Evolutionary conservation across 2,888 invertebrate species (phyloP).

Genomic region (Carcina quercana): DNA sequence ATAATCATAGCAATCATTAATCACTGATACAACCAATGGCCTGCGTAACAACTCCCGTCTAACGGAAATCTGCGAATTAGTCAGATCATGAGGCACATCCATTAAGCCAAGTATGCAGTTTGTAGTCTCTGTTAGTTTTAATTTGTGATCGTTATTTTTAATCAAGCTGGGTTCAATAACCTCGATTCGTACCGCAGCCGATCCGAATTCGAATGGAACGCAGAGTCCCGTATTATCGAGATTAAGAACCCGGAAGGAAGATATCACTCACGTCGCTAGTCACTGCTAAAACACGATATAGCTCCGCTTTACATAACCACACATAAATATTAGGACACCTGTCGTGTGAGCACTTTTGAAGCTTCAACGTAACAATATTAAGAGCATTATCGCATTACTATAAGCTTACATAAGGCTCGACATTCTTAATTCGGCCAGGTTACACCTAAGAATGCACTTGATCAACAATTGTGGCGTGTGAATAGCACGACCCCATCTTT

Average conservation of each 20-base stretch:
- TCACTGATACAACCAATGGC: constrained; percentile 5
- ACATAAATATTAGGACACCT: constrained; percentile 21
- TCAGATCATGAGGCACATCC: constrained; percentile 19
- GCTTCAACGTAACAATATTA: constrained; percentile 16
- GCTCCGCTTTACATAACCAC: constrained; percentile 7
- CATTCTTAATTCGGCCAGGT: constrained; percentile 34
- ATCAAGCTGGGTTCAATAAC: constrained; percentile 39
- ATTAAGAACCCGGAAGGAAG: constrained; percentile 19
- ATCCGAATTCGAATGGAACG: constrained; percentile 29
- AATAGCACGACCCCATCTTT: constrained; percentile 46
- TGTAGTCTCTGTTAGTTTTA: constrained; percentile 25
- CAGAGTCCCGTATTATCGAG: constrained; percentile 20
- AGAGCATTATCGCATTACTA: constrained; percentile 31
- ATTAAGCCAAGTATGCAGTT: constrained; percentile 29
- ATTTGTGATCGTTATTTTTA: constrained; percentile 42
- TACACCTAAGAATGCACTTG: constrained; percentile 30
- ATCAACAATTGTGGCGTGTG: constrained; percentile 51
- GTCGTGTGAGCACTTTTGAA: constrained; percentile 18
- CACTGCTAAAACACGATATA: constrained; percentile 9
- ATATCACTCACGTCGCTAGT: constrained; percentile 12
- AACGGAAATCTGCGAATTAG: constrained; percentile 17
- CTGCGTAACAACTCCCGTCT: constrained; percentile 15
- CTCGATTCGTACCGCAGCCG: constrained; percentile 32
- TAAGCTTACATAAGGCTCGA: constrained; percentile 37
- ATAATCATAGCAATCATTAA: too few relatives aligned